phyloP scores from a whole-genome alignment of 2,888 invertebrate genomes.

The Sesamia inferens region DNA sequence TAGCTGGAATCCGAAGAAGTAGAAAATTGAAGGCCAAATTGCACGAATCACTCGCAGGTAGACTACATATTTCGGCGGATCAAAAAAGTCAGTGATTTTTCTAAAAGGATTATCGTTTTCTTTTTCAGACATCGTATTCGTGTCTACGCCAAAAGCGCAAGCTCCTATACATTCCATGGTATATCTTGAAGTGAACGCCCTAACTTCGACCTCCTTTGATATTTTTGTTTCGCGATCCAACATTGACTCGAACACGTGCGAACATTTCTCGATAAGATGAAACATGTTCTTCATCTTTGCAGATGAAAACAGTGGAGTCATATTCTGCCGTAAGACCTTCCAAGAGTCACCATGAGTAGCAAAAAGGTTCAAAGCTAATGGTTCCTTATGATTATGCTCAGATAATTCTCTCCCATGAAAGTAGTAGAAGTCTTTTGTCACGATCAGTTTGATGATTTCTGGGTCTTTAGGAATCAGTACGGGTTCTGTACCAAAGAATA shows the following conservation, averaged over 20 bases:
- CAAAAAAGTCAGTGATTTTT: neutral
- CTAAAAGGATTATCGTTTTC: constrained; percentile 35
- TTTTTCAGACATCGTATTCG: constrained; percentile 47
- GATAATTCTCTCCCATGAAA: constrained; percentile 70
- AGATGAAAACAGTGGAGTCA: constrained; percentile 64
- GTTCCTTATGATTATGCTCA: constrained; percentile 56
- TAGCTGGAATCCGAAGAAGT: constrained; percentile 30
- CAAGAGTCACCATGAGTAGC: constrained; percentile 57
- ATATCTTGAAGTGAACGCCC: constrained; percentile 46
- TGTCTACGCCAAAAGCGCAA: constrained; percentile 44
- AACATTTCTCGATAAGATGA: constrained; percentile 60
- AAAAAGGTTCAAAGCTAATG: constrained; percentile 51
- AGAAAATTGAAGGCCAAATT: constrained; percentile 49
- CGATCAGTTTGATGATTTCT: constrained; percentile 70
- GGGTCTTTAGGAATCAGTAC: constrained; percentile 70
- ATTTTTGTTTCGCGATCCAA: constrained; percentile 46
- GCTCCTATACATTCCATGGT: constrained; percentile 62
- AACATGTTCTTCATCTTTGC: constrained; percentile 66
- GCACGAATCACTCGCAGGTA: constrained; percentile 17
- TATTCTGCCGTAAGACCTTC: constrained; percentile 62
- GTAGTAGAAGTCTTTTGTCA: constrained; percentile 63
- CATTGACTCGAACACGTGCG: constrained; percentile 45
- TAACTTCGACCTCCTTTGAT: constrained; percentile 41
- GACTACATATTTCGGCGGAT: constrained; percentile 22
- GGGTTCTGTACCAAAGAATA: constrained; percentile 71